Conservation (phyloP, 2,888 invertebrate genomes). For the Tetragonula carbonaria region DNA sequence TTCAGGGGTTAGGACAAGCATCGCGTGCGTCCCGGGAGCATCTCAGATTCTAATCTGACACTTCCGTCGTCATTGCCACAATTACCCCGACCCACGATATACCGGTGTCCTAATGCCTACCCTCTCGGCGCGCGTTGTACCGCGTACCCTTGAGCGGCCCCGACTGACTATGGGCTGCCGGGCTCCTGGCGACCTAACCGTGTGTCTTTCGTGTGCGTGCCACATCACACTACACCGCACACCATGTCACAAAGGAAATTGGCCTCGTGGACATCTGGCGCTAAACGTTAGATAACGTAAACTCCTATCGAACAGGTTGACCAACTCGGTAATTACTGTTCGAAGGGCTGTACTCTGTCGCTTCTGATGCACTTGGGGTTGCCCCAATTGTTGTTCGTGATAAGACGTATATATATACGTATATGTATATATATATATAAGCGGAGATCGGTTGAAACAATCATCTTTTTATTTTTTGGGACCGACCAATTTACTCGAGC, state of each 20-base stretch:
- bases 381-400: conserved; percentile 61
- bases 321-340: conserved; percentile 75
- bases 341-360: conserved; percentile 20
- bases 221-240: conserved; percentile 9
- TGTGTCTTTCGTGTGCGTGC: conserved; percentile 42
- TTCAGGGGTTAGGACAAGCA: conserved; percentile 71
- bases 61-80: conserved; percentile 80
- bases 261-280: conserved; percentile 77
- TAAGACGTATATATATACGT: conserved; percentile 50
- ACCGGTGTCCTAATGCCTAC: conserved; percentile 67
- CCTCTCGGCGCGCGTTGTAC: conserved; percentile 30
- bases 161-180: neutral
- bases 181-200: neutral
- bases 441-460: conserved; percentile 14
- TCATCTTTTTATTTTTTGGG: conserved; percentile 16
- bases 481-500: neutral
- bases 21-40: conserved; percentile 77
- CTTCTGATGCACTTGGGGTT: neutral
- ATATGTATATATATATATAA: too few species aligned
- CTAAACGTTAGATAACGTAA: conserved; percentile 80
- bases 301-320: conserved; percentile 77
- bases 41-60: conserved; percentile 83
- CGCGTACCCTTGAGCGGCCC: conserved; percentile 36
- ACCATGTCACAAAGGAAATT: conserved; percentile 68
- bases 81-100: conserved; percentile 72